phyloP scores from a whole-genome alignment of 64 coral and sea anemone species.

The Montipora efflorescens region DNA sequence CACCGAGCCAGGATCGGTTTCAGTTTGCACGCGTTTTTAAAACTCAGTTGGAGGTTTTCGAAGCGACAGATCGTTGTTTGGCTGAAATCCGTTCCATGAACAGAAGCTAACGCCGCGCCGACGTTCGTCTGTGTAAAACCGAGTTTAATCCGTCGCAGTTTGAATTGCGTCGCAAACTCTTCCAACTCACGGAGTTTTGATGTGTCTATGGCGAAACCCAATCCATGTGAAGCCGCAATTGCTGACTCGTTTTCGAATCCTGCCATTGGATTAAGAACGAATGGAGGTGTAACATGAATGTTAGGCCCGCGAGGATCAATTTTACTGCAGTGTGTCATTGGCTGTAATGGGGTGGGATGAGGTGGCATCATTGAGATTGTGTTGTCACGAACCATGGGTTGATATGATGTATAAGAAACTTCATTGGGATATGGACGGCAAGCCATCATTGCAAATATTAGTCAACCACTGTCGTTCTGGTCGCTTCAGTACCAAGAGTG shows the following conservation, averaged over 20 bases:
- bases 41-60: conserved; percentile 98
- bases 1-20: conserved; percentile 95
- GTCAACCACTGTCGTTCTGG: not conserved
- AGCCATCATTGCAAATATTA: conserved; percentile 10
- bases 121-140: conserved; percentile 98
- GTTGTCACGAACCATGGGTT: conserved; percentile 44
- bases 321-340: conserved; percentile 63
- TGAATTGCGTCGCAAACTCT: conserved; percentile 96
- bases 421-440: conserved; percentile 64
- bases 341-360: conserved; percentile 10
- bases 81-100: conserved; percentile 98
- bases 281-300: conserved; percentile 58
- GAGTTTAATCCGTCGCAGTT: conserved; percentile 94
- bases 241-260: conserved; percentile 43
- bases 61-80: conserved; percentile 99
- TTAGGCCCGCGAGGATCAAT: conserved; percentile 62
- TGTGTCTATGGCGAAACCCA: conserved; percentile 87
- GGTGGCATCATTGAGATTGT: conserved; percentile 51
- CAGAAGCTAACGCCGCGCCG: conserved; percentile 87
- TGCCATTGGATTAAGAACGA: conserved; percentile 59
- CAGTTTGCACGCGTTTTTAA: conserved; percentile 98
- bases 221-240: conserved; percentile 47
- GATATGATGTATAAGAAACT: conserved; percentile 50
- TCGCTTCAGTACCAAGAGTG: not conserved
- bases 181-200: conserved; percentile 93